Base-by-base conservation (phyloP, 2,888 invertebrate genomes). In the Orchestes rusci region DNA sequence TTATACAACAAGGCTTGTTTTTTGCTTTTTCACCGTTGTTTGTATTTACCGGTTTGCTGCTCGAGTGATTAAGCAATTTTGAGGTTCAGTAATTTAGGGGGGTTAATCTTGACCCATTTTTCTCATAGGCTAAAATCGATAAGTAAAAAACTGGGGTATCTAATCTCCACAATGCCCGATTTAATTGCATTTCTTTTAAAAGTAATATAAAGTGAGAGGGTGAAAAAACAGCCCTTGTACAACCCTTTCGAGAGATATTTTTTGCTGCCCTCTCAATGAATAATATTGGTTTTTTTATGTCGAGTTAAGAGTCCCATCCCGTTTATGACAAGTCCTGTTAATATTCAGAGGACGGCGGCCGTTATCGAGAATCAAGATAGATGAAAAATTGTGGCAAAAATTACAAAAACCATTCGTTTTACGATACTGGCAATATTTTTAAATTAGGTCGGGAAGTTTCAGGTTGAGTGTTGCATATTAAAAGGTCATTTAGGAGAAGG, bases 341-440 rank as follows among this genome's bases (percentile, higher is more conserved):
- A 53, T 57, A 60, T 60, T 57, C 59, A 40, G 32, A 45, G 45
- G 50, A 51, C 28, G 44, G 45, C 47, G 41, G 53, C 56, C 55
- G 55, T 59, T 60, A 59, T 57, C 56, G 59, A 48, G 55, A 59
- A 59, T 55, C 55, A 59, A 56, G 59, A 60, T 59, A 54, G 58
- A 60, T 61, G 58, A 59, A 61, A 61, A 60, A 60, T 39, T 33
- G 45, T 19, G 53, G 53, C 54, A 59, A 59, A 59, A 59, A 59
- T 58, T 57, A 40, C 45, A 46, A 50, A 50, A 50, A 50, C 47
- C 47, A 47, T 50, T 50, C 46, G 47, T 47, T 50, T 50, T 44
- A 50, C 50, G 47, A 41, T 47, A 47, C 39, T 43, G 43, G 30
- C 46, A 30, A 50, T 50, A 50, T 50, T 46, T 50, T 46, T 23